Base-by-base conservation (phyloP, 2,888 invertebrate genomes). In the Hypomecis punctinalis region DNA sequence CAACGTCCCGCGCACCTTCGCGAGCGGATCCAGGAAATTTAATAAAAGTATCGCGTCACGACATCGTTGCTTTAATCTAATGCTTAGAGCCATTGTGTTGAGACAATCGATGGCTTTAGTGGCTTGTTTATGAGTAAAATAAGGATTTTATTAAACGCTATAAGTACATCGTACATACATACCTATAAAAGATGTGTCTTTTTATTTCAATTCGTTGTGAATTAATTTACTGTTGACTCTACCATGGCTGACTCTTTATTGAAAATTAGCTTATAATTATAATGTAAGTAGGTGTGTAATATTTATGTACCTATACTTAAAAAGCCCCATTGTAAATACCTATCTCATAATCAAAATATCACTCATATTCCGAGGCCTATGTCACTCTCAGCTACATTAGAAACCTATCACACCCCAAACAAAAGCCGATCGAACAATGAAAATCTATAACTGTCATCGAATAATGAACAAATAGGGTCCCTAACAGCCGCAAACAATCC, bases 401-500 rank as follows among this genome's bases (percentile, higher is more conserved):
- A 69, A 68, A 55, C 45, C 59, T 60, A 73, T 71, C 69, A 66
- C 63, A 61, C 63, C 61, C 57, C 61, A 71, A 71, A 79, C 76
- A 74, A 76, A 67, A 66, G 49, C 37, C 37, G 51, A 60, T 46
- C 66, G 65, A 70, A 82, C 82, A 85, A 85, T 84, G 57, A 78
- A 82, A 85, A 85, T 81, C 80, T 84, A 81, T 89, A 88, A 91
- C 84, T 87, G 86, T 87, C 89, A 84, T 85, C 83, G 81, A 86
- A 91, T 91, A 89, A 89, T 83, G 83, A 84, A 85, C 84, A 82
- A 86, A 91, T 90, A 80, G 85, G 83, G 77, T 83, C 86, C 85
- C 86, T 85, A 90, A 90, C 88, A 85, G 86, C 88, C 90, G 84
- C 90, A 90, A 89, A 90, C 88, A 87, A 61, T 84, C 86, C 86